Base-by-base conservation (phyloP, 2,888 invertebrate species). In the Acrobeloides nanus region DNA sequence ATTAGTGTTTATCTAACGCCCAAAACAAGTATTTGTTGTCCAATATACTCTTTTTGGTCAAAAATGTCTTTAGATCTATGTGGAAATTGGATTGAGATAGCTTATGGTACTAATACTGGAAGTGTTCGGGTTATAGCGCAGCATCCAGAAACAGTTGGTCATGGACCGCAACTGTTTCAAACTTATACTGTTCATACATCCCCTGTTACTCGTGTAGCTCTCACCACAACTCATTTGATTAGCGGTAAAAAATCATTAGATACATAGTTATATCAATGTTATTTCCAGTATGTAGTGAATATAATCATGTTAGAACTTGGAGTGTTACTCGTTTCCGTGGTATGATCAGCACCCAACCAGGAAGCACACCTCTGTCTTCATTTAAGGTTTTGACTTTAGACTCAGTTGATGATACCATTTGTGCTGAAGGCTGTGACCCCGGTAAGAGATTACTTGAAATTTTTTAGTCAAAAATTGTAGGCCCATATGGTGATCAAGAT, bases 61-160 rank as follows among this genome's bases (percentile, higher is more conserved):
- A 20, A 20, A 41, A 35, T 17, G 4, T 18, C 29, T 5, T 26
- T 15, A 26, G 17, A 3, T 80, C 80, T 90, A 49, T 89, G 89
- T 77, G 93, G 93, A 35, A 95, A 95, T 77, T 95, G 95, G 93
- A 92, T 97, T 70, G 97, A 97, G 79, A 95, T 97, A 67, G 97
- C 95, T 0, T 97, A 97, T 75, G 97, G 95, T 3, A 97, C 95
- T 0, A 84, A 86, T 60, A 61, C 75, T 17, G 95, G 95, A 1
- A 87, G 87, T 0, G 93, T 97, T 17, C 81, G 93, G 25, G 90
- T 97, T 1, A 93, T 97, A 50, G 93, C 95, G 0, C 95, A 95
- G 70, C 95, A 97, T 77, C 95, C 95, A 1, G 95, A 97, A 78
- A 95, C 95, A 0, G 92, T 93, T 2, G 57, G 46, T 27, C 92